Percentiles rank a stretch among this genome's conserved stretches.
phyloP scores from a whole-genome alignment of 2,888 invertebrate species.

The Drosophila merina region DNA sequence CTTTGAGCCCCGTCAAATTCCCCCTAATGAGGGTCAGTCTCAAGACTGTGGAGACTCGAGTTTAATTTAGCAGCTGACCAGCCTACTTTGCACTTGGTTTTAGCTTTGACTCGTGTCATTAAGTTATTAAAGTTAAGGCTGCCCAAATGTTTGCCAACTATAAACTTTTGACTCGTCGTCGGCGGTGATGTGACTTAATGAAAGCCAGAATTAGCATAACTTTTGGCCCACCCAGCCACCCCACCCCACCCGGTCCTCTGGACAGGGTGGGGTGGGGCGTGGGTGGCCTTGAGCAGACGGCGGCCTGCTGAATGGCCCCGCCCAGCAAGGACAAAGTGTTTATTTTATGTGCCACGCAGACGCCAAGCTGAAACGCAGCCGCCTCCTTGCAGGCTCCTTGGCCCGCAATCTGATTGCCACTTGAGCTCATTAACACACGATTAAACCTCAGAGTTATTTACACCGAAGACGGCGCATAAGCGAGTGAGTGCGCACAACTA shows the following conservation, averaged over 20 bases:
- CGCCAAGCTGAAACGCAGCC: slow-evolving; percentile 28
- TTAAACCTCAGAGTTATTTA: slow-evolving; percentile 66
- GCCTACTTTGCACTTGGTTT: slow-evolving; percentile 65
- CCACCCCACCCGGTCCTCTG: neutral
- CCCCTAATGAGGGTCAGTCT: slow-evolving; percentile 70
- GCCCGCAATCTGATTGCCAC: slow-evolving; percentile 71
- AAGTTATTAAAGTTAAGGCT: slow-evolving; percentile 73
- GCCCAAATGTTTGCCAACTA: slow-evolving; percentile 71
- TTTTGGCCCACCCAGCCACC: slow-evolving; percentile 33
- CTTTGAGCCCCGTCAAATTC: slow-evolving; percentile 44
- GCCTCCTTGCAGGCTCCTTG: slow-evolving; percentile 34
- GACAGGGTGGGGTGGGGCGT: neutral
- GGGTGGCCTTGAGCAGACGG: slow-evolving; percentile 23
- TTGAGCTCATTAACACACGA: slow-evolving; percentile 77
- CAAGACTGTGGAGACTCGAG: slow-evolving; percentile 41
- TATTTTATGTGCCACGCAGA: slow-evolving; percentile 58
- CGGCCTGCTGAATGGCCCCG: slow-evolving; percentile 9
- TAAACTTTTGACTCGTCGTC: slow-evolving; percentile 58
- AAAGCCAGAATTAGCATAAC: slow-evolving; percentile 75
- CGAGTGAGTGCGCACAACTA: slow-evolving; percentile 47
- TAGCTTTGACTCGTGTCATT: slow-evolving; percentile 69
- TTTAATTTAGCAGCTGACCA: slow-evolving; percentile 75
- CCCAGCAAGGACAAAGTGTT: slow-evolving; percentile 68
- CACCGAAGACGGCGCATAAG: slow-evolving; percentile 54
- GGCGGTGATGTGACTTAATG: slow-evolving; percentile 64